Evolutionary conservation across 2,113 vertebrate genomes (phyloP), one percentile per base, ranked within the genome.

Genomic region (Condylura cristata): DNA sequence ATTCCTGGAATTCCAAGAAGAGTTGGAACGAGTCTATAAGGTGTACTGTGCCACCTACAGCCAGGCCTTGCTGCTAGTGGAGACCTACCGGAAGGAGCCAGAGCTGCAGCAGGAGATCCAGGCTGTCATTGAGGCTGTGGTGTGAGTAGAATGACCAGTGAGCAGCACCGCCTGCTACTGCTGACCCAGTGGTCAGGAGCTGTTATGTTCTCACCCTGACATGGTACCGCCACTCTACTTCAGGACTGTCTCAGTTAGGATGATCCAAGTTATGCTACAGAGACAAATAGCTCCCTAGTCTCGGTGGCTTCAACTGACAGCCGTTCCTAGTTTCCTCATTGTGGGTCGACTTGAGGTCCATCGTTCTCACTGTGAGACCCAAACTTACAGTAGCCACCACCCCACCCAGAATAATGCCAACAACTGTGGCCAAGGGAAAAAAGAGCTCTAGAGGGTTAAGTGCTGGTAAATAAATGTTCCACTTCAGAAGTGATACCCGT

Each of bases 41-140:
- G 98, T 98, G 85, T 99, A 99, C 96, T 98, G 99, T 97, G 97
- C 98, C 95, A 98, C 98, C 98, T 99, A 99, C 0, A 98, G 97
- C 51, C 98, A 98, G 4, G 97, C 99, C 4, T 98, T 99, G 0
- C 84, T 97, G 81, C 87, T 99, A 95, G 98, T 99, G 97, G 98
- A 99, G 86, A 95, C 94, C 63, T 99, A 99, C 98, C 99, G 98
- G 95, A 99, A 99, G 98, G 98, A 99, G 18, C 98, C 99, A 56
- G 96, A 91, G 32, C 97, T 99, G 46, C 99, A 99, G 98, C 95
- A 87, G 28, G 98, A 98, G 79, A 99, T 99, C 34, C 95, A 99
- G 89, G 93, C 94, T 53, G 96, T 98, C 92, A 96, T 99, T 30
- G 98, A 97, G 75, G 74, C 97, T 13, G 98, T 98, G 8, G 98